These are phyloP conservation scores for Haliclona indistincta DNA, from an alignment of 37 sponge, comb jelly and placozoan genomes.

Conservation along the genomic window DNA sequence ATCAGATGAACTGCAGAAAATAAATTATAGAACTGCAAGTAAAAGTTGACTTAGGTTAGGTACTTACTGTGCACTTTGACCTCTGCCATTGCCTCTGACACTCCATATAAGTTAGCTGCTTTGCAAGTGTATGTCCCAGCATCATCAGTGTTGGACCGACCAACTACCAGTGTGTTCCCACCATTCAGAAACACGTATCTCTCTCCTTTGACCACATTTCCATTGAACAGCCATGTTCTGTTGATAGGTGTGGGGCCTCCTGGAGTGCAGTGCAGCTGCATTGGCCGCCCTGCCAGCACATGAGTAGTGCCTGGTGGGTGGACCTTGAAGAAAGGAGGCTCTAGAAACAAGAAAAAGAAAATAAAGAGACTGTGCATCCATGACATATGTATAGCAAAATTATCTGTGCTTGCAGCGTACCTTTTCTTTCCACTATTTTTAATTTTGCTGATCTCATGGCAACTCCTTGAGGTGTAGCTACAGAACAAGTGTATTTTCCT, in stretches of 20 bases:
- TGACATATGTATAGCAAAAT: background rate
- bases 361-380: too few relatives aligned
- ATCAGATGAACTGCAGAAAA: too few relatives aligned
- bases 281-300: background rate
- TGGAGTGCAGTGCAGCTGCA: background rate
- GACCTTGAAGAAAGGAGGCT: constrained; percentile 1
- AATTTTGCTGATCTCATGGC: too few relatives aligned
- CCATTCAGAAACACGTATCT: background rate
- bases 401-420: background rate
- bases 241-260: background rate
- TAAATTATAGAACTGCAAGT: too few relatives aligned
- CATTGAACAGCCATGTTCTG: background rate
- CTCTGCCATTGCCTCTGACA: background rate
- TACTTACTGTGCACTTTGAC: constrained; percentile 2
- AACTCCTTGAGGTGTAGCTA: too few relatives aligned
- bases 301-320: background rate
- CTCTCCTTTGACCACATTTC: background rate
- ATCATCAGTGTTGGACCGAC: too few relatives aligned
- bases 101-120: background rate
- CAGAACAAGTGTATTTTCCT: background rate
- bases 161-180: too few relatives aligned
- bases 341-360: too few relatives aligned
- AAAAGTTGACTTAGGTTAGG: too few relatives aligned
- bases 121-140: background rate
- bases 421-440: background rate